Percentiles rank a stretch among this genome's conserved stretches.
Evolutionary conservation across 2,113 vertebrate genomes (phyloP).

Genomic region (Oryzias curvinotus): DNA sequence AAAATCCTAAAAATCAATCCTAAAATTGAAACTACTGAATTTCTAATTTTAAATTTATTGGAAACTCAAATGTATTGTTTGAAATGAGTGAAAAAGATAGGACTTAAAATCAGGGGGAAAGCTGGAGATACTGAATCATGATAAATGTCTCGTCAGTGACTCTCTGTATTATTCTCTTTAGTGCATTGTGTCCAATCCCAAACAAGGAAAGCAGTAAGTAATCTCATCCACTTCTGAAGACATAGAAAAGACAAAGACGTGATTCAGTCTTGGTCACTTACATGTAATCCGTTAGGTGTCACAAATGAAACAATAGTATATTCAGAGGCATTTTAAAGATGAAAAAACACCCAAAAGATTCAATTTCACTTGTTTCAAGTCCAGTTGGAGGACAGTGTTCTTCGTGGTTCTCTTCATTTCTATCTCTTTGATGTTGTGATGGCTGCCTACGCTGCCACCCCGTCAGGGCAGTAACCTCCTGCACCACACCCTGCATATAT

Average conservation of each 20-base stretch:
- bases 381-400: neutral
- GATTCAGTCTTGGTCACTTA: neutral
- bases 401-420: neutral
- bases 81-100: too few species aligned
- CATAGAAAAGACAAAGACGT: neutral
- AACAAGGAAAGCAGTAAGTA: neutral
- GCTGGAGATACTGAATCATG: neutral
- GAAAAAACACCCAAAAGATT: neutral
- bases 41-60: too few species aligned
- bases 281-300: neutral
- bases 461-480: too few species aligned
- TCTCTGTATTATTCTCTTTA: neutral
- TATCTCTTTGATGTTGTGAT: neutral
- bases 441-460: too few species aligned
- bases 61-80: too few species aligned
- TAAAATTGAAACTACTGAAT: too few species aligned
- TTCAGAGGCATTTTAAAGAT: neutral
- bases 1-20: too few species aligned
- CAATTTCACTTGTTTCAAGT: neutral
- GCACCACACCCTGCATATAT: too few species aligned
- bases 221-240: neutral
- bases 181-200: neutral
- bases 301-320: neutral
- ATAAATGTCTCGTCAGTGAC: neutral
- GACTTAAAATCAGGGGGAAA: neutral